Conservation (phyloP, 2,888 invertebrate species). For the Craniophora ligustri region DNA sequence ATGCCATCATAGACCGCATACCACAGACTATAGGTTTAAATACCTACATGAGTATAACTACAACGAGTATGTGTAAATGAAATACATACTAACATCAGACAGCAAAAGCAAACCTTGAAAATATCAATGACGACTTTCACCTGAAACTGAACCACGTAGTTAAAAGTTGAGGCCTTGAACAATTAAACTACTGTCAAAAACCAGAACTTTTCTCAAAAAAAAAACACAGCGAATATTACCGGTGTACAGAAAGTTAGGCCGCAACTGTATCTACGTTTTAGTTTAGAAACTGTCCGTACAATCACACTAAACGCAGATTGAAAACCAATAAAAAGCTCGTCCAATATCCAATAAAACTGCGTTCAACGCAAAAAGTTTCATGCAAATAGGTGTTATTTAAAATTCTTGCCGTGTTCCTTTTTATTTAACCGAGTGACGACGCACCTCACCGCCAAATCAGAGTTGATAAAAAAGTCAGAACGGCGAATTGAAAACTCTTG, state of each 20-base stretch:
- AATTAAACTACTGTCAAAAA: too few species aligned
- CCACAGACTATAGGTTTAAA: too few species aligned
- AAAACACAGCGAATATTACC: neutral
- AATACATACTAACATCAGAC: too few species aligned
- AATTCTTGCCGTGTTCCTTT: conserved; percentile 69
- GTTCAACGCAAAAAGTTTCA: conserved; percentile 49
- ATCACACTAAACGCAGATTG: conserved; percentile 63
- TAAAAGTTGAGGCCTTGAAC: too few species aligned
- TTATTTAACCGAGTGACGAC: conserved; percentile 53
- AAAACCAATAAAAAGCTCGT: conserved; percentile 65
- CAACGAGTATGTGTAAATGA: too few species aligned
- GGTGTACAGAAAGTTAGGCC: conserved; percentile 1
- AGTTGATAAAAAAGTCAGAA: conserved; percentile 59
- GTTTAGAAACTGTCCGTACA: conserved; percentile 26
- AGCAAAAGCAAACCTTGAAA: too few species aligned
- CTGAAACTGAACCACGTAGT: too few species aligned
- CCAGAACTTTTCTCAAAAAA: neutral
- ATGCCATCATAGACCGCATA: too few species aligned
- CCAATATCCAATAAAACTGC: conserved; percentile 66
- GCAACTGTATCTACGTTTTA: conserved; percentile 10
- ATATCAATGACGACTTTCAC: too few species aligned
- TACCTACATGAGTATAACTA: too few species aligned
- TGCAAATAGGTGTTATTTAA: conserved; percentile 64
- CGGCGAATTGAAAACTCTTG: conserved; percentile 47
- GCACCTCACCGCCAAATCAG: conserved; percentile 66